Evolutionary conservation across 2,888 invertebrate species (phyloP), one percentile per base, ranked within the genome.

Genomic region (Halictus ligatus): DNA sequence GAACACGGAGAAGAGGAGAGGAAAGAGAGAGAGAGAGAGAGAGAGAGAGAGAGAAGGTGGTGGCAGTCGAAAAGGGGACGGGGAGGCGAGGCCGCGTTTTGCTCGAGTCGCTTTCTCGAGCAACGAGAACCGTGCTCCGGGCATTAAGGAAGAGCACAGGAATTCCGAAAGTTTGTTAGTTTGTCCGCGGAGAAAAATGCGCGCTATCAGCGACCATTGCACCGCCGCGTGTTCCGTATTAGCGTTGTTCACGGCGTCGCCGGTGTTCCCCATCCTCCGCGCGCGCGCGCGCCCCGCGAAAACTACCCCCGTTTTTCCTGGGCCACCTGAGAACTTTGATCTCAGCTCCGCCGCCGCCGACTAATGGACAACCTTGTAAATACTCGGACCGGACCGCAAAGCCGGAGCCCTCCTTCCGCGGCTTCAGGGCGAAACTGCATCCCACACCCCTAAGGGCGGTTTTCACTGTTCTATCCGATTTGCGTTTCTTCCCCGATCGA

Each of bases 111-210:
- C 60, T 89, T 73, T 75, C 60, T 83, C 40, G 67, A 75, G 73
- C 78, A 72, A 60, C 25, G 71, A 80, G 43, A 81, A 84, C 48
- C 77, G 50, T 50, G 69, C 50, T 78, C 75, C 21, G 67, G 76
- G 81, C 82, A 83, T 85, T 77, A 90, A 84, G 80, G 74, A 80
- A 85, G 75, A 76, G 78, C 84, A 40, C 29, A 40, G 85, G 82
- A 88, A 86, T 88, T 86, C 87, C 83, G 73, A 89, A 90, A 89
- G 90, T 90, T 90, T 90, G 90, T 88, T 86, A 83, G 86, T 82
- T 84, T 71, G 76, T 78, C 50, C 80, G 50, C 21, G 64, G 40
- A 86, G 87, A 89, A 89, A 89, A 87, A 90, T 89, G 81, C 78
- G 74, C 25, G 84, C 76, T 79, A 78, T 84, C 80, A 79, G 67